phyloP scores from a whole-genome alignment of 1,140 invertebrate genomes.

The Meloidogyne exigua region DNA sequence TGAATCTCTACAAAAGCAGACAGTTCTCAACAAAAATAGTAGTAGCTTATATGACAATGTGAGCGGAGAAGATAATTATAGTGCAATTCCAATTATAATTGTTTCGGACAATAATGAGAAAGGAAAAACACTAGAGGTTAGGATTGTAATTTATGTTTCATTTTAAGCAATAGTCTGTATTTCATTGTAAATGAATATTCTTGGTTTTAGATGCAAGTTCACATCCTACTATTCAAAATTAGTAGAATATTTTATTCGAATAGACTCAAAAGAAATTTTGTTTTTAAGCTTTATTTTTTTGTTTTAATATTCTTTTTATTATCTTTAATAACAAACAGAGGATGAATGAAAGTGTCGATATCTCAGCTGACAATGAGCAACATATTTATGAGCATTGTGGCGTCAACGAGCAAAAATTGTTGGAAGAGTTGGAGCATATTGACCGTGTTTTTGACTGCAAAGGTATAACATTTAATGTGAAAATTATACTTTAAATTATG shows the following conservation, averaged over 20 bases:
- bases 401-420: neutral
- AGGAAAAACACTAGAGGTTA: neutral
- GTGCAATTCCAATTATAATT: neutral
- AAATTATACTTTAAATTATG: too few relatives aligned
- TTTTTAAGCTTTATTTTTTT: too few relatives aligned
- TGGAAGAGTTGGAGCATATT: neutral
- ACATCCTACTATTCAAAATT: too few relatives aligned
- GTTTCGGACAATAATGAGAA: neutral
- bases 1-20: neutral
- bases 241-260: too few relatives aligned
- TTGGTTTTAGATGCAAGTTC: too few relatives aligned
- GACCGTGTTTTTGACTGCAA: neutral
- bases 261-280: too few relatives aligned
- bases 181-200: too few relatives aligned
- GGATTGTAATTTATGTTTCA: too few relatives aligned
- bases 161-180: too few relatives aligned
- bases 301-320: too few relatives aligned
- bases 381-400: neutral
- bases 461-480: too few relatives aligned
- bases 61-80: neutral
- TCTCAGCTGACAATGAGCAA: neutral
- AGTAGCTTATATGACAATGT: neutral
- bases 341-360: neutral
- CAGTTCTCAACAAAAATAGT: neutral
- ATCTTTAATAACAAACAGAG: neutral